Evolutionary conservation across 2,113 vertebrate species (phyloP).

Genomic region (Paratilapia polleni): DNA sequence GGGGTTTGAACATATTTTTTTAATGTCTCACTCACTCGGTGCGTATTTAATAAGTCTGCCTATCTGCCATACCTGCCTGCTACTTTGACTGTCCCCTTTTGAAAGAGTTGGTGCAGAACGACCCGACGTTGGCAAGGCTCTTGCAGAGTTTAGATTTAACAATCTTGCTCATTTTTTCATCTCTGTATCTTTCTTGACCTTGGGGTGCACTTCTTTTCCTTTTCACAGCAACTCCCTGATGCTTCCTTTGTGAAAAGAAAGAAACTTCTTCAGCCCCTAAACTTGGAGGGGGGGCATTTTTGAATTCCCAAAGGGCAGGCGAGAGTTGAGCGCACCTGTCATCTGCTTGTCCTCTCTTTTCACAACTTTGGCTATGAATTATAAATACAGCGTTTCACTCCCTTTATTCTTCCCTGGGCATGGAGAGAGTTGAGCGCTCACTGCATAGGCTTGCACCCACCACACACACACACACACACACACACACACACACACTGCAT

Average conservation of each 20-base stretch:
- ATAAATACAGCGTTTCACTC: conserved; percentile 57
- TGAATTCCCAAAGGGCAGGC: conserved; percentile 32
- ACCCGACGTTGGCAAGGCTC: conserved; percentile 18
- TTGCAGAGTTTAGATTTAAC: conserved; percentile 59
- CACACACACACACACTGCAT: conserved; percentile 18
- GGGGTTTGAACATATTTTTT: conserved; percentile 35
- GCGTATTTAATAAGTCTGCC: conserved; percentile 58
- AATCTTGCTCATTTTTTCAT: conserved; percentile 22
- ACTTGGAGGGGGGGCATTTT: conserved; percentile 20
- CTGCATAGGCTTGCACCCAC: not conserved
- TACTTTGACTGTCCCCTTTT: conserved; percentile 38
- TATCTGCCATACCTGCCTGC: conserved; percentile 48
- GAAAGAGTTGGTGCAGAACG: conserved; percentile 23
- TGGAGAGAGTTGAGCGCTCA: not conserved
- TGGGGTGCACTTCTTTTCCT: conserved; percentile 23
- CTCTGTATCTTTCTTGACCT: conserved; percentile 53
- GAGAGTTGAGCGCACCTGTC: conserved; percentile 57
- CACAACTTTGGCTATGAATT: conserved; percentile 70
- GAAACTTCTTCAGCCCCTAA: conserved; percentile 22
- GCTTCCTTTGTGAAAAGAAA: conserved; percentile 40
- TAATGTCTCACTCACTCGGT: conserved; percentile 5
- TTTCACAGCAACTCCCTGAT: not conserved
- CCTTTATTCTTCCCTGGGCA: conserved; percentile 43
- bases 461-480: not conserved
- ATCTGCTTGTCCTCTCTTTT: conserved; percentile 54